These are phyloP conservation scores for Acrobasis suavella DNA, from an alignment of 2,888 invertebrate genomes.

Conservation along the genomic window DNA sequence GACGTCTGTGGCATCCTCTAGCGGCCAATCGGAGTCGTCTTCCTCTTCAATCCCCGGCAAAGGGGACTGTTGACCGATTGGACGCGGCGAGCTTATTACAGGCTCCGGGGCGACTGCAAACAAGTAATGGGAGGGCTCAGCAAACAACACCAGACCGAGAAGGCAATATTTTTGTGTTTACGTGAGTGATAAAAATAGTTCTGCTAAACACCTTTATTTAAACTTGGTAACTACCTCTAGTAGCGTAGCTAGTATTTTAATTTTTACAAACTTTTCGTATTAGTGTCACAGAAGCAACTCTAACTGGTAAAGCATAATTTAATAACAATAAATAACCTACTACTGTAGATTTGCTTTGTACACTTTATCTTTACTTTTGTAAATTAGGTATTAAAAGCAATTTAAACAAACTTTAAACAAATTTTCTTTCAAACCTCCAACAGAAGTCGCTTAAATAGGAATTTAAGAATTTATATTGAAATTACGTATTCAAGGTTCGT, in stretches of 20 bases:
- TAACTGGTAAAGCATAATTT: too few relatives aligned
- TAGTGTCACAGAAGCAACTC: too few relatives aligned
- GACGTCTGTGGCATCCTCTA: slow-evolving; percentile 77
- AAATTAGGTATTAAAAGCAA: too few relatives aligned
- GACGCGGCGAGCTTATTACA: slow-evolving; percentile 79
- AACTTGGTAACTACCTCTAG: too few relatives aligned
- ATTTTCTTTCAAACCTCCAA: background rate
- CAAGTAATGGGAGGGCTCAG: slow-evolving; percentile 56
- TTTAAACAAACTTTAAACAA: background rate
- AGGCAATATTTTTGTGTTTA: slow-evolving; percentile 24
- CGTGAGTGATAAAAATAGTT: slow-evolving; percentile 32
- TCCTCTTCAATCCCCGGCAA: slow-evolving; percentile 93
- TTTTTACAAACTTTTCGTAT: background rate
- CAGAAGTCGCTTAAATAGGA: slow-evolving; percentile 14
- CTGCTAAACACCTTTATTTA: slow-evolving; percentile 43
- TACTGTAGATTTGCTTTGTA: too few relatives aligned
- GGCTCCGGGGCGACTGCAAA: slow-evolving; percentile 81
- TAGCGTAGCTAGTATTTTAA: too few relatives aligned
- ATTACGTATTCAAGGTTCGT: slow-evolving; percentile 58
- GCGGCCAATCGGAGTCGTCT: slow-evolving; percentile 85
- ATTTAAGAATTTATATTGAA: slow-evolving; percentile 41
- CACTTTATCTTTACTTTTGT: too few relatives aligned
- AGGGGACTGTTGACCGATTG: slow-evolving; percentile 86
- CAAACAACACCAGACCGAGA: slow-evolving; percentile 39
- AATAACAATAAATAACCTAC: too few relatives aligned